phyloP scores from a whole-genome alignment of 2,888 invertebrate species.

The Sturmia bella region DNA sequence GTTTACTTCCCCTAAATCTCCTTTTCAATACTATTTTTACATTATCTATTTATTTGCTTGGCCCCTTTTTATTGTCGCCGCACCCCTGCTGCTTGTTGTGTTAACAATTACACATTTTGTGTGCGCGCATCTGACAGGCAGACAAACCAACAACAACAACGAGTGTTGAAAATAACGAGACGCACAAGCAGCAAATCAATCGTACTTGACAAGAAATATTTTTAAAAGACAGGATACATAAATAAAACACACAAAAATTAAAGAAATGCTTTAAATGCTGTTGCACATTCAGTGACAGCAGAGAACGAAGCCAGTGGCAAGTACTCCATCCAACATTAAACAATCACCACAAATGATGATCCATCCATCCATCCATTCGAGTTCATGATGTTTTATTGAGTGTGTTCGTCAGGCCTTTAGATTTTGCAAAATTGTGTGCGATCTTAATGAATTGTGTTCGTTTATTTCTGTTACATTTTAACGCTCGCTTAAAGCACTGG shows the following conservation, averaged over 20 bases:
- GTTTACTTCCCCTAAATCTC: background rate
- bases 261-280: constrained; percentile 43
- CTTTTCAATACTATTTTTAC: background rate
- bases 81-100: constrained; percentile 69
- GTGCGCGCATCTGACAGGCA: constrained; percentile 7
- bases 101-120: constrained; percentile 9
- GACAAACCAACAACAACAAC: no score
- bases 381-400: no score
- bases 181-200: constrained; percentile 59
- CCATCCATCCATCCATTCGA: no score
- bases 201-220: constrained; percentile 57
- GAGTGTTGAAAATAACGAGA: constrained; percentile 19
- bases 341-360: background rate
- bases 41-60: background rate
- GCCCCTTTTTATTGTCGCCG: constrained; percentile 67
- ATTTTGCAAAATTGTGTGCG: no score
- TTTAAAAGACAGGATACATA: constrained; percentile 14
- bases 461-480: no score
- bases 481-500: no score
- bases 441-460: no score
- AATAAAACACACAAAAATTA: constrained; percentile 4
- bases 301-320: constrained; percentile 21
- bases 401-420: no score
- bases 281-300: background rate
- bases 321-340: constrained; percentile 18